Evolutionary conservation across 2,888 invertebrate genomes (phyloP), one percentile per base, ranked within the genome.

Genomic region (Molanna angustata): DNA sequence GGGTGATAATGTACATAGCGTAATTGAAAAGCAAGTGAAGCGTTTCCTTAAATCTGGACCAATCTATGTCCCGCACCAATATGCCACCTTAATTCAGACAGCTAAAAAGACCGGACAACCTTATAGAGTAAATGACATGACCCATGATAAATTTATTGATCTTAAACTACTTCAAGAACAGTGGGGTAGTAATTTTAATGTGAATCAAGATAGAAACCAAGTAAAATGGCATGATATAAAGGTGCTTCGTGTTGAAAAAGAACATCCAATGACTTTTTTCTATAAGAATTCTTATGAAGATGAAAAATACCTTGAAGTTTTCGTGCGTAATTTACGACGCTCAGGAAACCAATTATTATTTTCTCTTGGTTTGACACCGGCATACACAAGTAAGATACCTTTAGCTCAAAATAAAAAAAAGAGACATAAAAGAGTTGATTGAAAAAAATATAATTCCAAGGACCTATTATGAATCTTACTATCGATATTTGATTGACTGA

Each of bases 101-200:
- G 45, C 54, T 19, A 51, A 52, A 41, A 57, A 57, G 50, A 57
- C 21, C 11, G 44, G 39, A 1, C 19, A 16, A 20, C 54, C 51
- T 22, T 55, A 44, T 37, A 18, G 46, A 32, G 55, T 56, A 14
- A 19, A 37, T 20, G 51, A 57, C 20, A 16, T 57, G 31, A 40
- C 20, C 11, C 27, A 49, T 41, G 50, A 55, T 13, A 40, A 50
- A 18, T 50, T 56, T 39, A 39, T 20, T 31, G 57, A 57, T 46
- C 31, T 57, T n/a, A 57, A 57, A 48, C 19, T 32, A 16, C 48
- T 60, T 14, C 45, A 56, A 43, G 54, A 56, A 49, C 35, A 35
- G 17, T 47, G 47, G 43, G 52, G 49, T n/a, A 49, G 31, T 22
- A 58, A 41, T 41, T 41, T 41, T 19, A 41, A 16, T 41, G 20